Percentiles rank a stretch among this genome's conserved stretches.
Conservation (phyloP, 2,888 invertebrate species). For the Portevinia maculata region DNA sequence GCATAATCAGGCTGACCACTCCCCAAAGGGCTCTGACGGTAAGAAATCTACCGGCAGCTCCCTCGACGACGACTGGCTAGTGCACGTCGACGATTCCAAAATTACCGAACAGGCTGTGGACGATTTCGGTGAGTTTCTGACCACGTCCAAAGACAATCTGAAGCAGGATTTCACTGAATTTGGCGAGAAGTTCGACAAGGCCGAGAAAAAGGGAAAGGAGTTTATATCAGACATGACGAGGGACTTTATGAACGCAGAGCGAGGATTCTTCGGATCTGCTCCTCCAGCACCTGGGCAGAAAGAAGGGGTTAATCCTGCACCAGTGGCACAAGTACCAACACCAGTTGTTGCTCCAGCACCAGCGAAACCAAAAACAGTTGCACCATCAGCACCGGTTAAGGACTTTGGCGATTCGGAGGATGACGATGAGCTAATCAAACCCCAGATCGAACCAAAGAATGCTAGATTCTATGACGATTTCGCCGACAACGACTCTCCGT, state of each 20-base stretch:
- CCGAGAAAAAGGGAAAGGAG: conserved; percentile 75
- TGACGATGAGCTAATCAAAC: conserved; percentile 69
- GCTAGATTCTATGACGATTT: conserved; percentile 78
- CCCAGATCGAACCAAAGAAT: conserved; percentile 59
- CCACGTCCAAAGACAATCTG: conserved; percentile 74
- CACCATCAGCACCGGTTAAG: conserved; percentile 60
- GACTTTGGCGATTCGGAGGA: conserved; percentile 64
- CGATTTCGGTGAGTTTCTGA: conserved; percentile 78
- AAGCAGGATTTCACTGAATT: conserved; percentile 50
- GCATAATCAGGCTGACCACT: conserved; percentile 63
- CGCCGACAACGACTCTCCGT: conserved; percentile 81
- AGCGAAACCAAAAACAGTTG: conserved; percentile 16
- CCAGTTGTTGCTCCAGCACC: not conserved
- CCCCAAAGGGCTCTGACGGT: conserved; percentile 70
- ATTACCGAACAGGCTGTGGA: conserved; percentile 78
- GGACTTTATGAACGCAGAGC: conserved; percentile 81
- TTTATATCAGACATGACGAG: conserved; percentile 77
- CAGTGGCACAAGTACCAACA: conserved; percentile 12
- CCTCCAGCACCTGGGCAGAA: conserved; percentile 22
- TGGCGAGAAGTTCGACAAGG: conserved; percentile 64
- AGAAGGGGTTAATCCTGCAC: conserved; percentile 31
- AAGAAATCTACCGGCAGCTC: conserved; percentile 79
- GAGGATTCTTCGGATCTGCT: conserved; percentile 75
- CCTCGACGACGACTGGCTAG: conserved; percentile 79
- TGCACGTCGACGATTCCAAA: conserved; percentile 80